Percentiles rank a stretch among this genome's conserved stretches.
Evolutionary conservation across 2,797 vertebrate genomes (phyloP).

Genomic region (Mionectes olivaceus): DNA sequence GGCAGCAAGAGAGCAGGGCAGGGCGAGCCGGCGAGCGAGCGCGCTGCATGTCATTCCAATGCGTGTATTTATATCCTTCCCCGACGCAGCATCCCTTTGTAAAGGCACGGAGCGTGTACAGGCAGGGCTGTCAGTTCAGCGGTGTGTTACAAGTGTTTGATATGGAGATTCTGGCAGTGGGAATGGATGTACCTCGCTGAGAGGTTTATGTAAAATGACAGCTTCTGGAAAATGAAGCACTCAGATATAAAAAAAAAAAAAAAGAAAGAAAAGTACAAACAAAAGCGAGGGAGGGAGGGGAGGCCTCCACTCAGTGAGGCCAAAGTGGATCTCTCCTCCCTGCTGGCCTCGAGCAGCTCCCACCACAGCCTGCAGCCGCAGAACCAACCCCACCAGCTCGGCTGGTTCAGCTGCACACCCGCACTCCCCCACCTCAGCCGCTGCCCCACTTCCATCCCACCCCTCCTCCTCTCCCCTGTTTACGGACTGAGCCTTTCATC

Average conservation of each 20-base stretch:
- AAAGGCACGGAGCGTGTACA: slow-evolving; percentile 30
- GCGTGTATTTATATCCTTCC: slow-evolving; percentile 58
- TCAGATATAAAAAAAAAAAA: slow-evolving; percentile 52
- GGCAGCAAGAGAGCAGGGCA: neutral
- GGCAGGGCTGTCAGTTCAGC: slow-evolving; percentile 72
- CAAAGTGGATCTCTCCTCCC: neutral
- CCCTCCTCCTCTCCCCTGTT: slow-evolving; percentile 42
- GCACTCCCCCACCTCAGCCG: neutral
- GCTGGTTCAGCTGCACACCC: neutral
- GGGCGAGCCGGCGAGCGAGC: neutral
- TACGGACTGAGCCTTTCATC: slow-evolving; percentile 25
- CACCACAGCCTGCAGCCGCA: neutral
- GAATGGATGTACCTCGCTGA: slow-evolving; percentile 80
- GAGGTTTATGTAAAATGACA: slow-evolving; percentile 86
- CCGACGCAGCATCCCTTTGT: slow-evolving; percentile 56
- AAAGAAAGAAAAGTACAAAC: slow-evolving; percentile 20
- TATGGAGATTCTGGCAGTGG: slow-evolving; percentile 75
- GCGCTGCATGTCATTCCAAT: neutral
- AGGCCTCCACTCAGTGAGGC: neutral
- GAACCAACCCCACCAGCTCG: neutral
- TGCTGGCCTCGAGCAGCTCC: neutral
- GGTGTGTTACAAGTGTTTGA: slow-evolving; percentile 63
- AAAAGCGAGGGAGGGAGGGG: neutral
- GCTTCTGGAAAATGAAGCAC: slow-evolving; percentile 82
- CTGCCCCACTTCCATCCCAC: slow-evolving; percentile 52